Evolutionary conservation across 2,888 invertebrate genomes (phyloP).

Genomic region (Cataglyphis livida): DNA sequence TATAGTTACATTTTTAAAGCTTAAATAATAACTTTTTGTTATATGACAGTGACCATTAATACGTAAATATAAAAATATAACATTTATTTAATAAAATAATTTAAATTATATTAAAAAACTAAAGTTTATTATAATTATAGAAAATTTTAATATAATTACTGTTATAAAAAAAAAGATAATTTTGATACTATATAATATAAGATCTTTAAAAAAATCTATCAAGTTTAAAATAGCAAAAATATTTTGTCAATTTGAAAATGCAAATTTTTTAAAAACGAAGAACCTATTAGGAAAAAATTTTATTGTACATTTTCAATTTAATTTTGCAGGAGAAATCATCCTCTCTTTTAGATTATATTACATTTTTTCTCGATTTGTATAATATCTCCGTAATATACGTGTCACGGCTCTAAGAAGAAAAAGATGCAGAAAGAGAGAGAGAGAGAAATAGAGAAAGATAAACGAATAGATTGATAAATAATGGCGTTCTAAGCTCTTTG

Average conservation of each 20-base stretch:
- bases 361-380: too few species aligned
- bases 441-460: background rate
- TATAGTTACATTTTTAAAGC: background rate
- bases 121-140: too few species aligned
- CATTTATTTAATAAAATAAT: background rate
- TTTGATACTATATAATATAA: background rate
- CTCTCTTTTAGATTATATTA: too few species aligned
- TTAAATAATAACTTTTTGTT: background rate
- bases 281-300: background rate
- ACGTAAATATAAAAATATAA: background rate
- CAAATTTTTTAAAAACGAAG: background rate
- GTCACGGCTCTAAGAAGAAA: too few species aligned
- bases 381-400: too few species aligned
- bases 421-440: background rate
- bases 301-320: background rate
- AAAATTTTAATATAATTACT: background rate
- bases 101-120: background rate
- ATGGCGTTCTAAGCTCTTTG: background rate
- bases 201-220: background rate
- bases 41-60: background rate
- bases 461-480: conserved; percentile 1
- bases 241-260: background rate
- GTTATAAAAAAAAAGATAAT: background rate
- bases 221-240: background rate
- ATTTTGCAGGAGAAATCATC: background rate